Evolutionary conservation across 2,797 vertebrate genomes (phyloP), one percentile per base, ranked within the genome.

Genomic region (Kryptopterus vitreolus): DNA sequence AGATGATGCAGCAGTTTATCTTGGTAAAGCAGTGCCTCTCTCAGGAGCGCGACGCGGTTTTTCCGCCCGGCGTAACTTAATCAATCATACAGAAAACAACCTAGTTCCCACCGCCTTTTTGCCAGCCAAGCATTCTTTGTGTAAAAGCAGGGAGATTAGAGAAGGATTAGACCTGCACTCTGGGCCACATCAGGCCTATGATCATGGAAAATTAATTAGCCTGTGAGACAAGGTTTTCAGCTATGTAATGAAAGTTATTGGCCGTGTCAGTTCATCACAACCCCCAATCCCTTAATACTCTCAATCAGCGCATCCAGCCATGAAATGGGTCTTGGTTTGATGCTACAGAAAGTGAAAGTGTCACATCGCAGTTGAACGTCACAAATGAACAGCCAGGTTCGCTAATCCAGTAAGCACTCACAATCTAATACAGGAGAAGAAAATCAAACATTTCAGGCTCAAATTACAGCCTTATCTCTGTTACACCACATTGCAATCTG

Each of bases 161-260:
- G 84, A 35, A 53, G 61, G 76, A 63, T 65, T 74, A 69, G 26
- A 35, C n/a, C 53, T 69, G 76, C 76, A 65, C 43, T 70, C 81
- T 33, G 73, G 79, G 73, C 82, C 76, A 58, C 68, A 80, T 78
- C 82, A 77, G 76, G 83, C 84, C 78, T 88, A 84, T 88, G 88
- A 90, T 88, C 86, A 87, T 80, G 84, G 81, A 83, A 87, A 91
- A 81, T 92, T 91, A 92, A 93, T 93, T 93, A 93, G 86, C n/a
- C 72, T 80, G 85, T 77, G 83, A 84, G 87, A 91, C 90, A 90
- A 92, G 92, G 92, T 91, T 93, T n/a, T 89, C 85, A 87, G 89
- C 90, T 88, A 90, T 90, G 86, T 93, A 92, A 93, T 93, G 89
- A 91, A 92, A 91, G 88, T 92, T 91, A 93, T 92, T 91, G 92